Evolutionary conservation across 2,888 invertebrate species (phyloP).

Genomic region (Clostera curtula): DNA sequence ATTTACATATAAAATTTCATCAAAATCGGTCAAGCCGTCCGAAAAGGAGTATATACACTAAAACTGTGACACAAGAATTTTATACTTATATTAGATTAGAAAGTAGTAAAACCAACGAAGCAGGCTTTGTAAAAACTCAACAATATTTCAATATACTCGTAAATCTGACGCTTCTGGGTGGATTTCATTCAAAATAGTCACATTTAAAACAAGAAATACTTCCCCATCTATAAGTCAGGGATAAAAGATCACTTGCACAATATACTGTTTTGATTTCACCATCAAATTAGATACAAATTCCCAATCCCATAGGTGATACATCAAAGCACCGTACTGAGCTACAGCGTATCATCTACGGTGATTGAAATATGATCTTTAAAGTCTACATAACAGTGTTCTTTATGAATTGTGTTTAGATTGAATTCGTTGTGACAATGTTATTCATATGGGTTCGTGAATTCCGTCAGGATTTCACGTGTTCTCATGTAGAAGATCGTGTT

Average conservation of each 20-base stretch:
- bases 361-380: slow-evolving; percentile 14
- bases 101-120: no score
- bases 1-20: no score
- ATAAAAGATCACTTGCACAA: slow-evolving; percentile 21
- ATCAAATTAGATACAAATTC: slow-evolving; percentile 43
- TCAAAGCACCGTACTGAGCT: slow-evolving; percentile 35
- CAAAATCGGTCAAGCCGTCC: no score
- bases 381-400: slow-evolving; percentile 1
- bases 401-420: slow-evolving; percentile 4
- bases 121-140: no score
- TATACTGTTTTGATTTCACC: slow-evolving; percentile 37
- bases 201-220: slow-evolving; percentile 13
- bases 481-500: slow-evolving; percentile 14
- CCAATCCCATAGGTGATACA: slow-evolving; percentile 38
- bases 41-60: no score
- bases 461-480: slow-evolving; percentile 12
- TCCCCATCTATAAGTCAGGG: slow-evolving; percentile 11
- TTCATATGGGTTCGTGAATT: slow-evolving; percentile 11
- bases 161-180: no score
- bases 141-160: no score
- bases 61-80: no score
- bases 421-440: slow-evolving; percentile 3
- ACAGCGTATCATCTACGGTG: slow-evolving; percentile 15
- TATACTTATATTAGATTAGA: no score
- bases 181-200: no score